Conservation (phyloP, 2,888 invertebrate genomes). For the Neelides folsomi region DNA sequence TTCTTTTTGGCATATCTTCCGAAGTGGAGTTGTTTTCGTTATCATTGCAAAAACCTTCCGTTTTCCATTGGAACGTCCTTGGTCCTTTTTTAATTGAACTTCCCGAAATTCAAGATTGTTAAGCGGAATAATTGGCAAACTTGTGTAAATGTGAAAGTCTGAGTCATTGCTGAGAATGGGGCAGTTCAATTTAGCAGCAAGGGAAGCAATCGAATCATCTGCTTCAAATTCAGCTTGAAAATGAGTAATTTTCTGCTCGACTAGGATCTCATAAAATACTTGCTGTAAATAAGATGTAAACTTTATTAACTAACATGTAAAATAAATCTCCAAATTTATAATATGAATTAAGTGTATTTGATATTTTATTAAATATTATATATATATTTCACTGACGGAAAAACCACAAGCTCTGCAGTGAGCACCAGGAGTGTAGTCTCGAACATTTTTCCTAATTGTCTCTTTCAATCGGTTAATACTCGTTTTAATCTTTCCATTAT, state of each 20-base stretch:
- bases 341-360: too few relatives aligned
- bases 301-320: neutral
- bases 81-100: slow-evolving; percentile 42
- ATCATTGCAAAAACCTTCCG: neutral
- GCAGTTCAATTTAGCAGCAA: slow-evolving; percentile 63
- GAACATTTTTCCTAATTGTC: slow-evolving; percentile 22
- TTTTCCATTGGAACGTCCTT: slow-evolving; percentile 36
- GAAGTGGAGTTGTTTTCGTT: slow-evolving; percentile 11
- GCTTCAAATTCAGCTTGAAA: slow-evolving; percentile 76
- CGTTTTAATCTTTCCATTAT: slow-evolving; percentile 53
- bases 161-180: slow-evolving; percentile 87
- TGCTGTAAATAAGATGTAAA: slow-evolving; percentile 57
- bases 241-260: slow-evolving; percentile 50
- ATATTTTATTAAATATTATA: slow-evolving; percentile 1
- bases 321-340: slow-evolving; percentile 2
- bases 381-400: slow-evolving; percentile 42
- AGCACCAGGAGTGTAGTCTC: slow-evolving; percentile 8
- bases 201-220: slow-evolving; percentile 70
- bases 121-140: slow-evolving; percentile 67
- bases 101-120: slow-evolving; percentile 32
- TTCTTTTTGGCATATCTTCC: slow-evolving; percentile 17
- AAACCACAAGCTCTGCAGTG: slow-evolving; percentile 41
- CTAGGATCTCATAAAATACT: slow-evolving; percentile 57
- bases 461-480: slow-evolving; percentile 35
- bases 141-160: slow-evolving; percentile 74